Conservation (phyloP, 2,888 invertebrate species). For the Erebia ligea region DNA sequence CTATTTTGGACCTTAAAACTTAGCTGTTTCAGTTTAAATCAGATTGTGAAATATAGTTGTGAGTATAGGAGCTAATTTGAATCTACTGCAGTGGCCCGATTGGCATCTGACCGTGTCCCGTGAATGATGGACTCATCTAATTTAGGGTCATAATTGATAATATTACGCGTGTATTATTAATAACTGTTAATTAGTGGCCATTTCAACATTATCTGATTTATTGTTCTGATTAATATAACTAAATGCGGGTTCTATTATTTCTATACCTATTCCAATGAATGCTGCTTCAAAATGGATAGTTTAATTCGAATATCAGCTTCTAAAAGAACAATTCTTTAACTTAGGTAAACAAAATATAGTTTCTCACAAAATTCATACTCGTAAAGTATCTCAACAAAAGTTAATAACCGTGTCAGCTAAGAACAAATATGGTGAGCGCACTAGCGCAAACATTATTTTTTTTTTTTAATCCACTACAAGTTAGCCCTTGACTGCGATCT, state of each 20-base stretch:
- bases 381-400: too few relatives aligned
- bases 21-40: background rate
- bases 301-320: too few relatives aligned
- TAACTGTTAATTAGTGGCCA: constrained; percentile 18
- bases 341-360: too few relatives aligned
- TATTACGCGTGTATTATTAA: constrained; percentile 9
- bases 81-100: constrained; percentile 42
- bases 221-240: constrained; percentile 3
- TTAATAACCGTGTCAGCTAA: too few relatives aligned
- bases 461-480: too few relatives aligned
- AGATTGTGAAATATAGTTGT: constrained; percentile 2
- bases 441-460: too few relatives aligned
- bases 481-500: too few relatives aligned
- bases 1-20: constrained; percentile 31
- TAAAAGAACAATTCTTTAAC: too few relatives aligned
- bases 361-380: too few relatives aligned
- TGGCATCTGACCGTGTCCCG: constrained; percentile 37
- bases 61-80: constrained; percentile 43
- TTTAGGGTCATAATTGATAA: constrained; percentile 26
- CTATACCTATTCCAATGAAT: background rate
- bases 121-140: constrained; percentile 25
- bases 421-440: too few relatives aligned
- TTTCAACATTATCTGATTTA: constrained; percentile 6
- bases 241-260: background rate
- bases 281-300: background rate